These are phyloP conservation scores for Drosophila serrata DNA, from an alignment of 1,140 invertebrate genomes.

Conservation along the genomic window DNA sequence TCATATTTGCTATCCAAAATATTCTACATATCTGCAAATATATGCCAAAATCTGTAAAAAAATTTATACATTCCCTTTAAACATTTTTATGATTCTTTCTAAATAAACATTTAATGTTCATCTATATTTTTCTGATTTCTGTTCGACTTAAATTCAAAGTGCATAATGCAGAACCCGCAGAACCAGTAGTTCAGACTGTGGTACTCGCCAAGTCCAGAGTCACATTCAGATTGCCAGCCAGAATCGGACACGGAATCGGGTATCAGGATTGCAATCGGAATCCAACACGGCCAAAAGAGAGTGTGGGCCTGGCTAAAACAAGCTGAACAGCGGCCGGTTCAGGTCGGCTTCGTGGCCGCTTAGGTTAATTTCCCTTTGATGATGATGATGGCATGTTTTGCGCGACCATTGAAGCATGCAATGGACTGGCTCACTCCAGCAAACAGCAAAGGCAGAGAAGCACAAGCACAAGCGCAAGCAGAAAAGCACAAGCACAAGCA, in stretches of 20 bases:
- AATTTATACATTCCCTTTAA: background rate
- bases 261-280: constrained; percentile 5
- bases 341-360: constrained; percentile 73
- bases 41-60: background rate
- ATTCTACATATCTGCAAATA: background rate
- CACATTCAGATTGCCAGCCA: constrained; percentile 2
- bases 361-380: constrained; percentile 80
- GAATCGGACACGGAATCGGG: background rate
- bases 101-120: background rate
- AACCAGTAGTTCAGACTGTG: constrained; percentile 8
- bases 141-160: background rate
- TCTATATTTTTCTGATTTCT: background rate
- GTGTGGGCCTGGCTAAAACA: constrained; percentile 24
- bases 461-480: constrained; percentile 3
- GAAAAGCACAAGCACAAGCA: constrained; percentile 6
- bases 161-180: constrained; percentile 41
- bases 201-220: constrained; percentile 28
- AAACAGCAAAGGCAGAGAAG: constrained; percentile 32
- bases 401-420: constrained; percentile 78
- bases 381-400: constrained; percentile 81
- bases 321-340: constrained; percentile 36
- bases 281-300: background rate
- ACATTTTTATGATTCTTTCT: background rate
- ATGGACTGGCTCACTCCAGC: constrained; percentile 72
- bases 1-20: background rate